Evolutionary conservation across 2,797 vertebrate species (phyloP).

Genomic region (Thunnus albacares): DNA sequence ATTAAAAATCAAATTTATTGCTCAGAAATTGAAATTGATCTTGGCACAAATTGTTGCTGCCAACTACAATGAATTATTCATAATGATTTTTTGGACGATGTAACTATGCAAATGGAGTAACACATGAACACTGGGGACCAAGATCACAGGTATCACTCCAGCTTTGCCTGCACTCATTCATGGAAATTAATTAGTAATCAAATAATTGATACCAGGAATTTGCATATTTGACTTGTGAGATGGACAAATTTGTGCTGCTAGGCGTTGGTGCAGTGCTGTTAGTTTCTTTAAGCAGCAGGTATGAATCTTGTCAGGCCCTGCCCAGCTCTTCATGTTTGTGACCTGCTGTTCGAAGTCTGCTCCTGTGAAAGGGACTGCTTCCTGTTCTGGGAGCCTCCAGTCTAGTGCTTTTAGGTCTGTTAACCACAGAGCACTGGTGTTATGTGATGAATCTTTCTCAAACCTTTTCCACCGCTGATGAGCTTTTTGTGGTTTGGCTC

Average conservation of each 20-base stretch:
- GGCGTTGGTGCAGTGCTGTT: neutral
- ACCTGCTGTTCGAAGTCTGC: conserved; percentile 8
- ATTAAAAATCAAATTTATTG: conserved; percentile 58
- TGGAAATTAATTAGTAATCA: conserved; percentile 18
- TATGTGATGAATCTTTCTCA: conserved; percentile 14
- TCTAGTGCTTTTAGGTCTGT: conserved; percentile 21
- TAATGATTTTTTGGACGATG: conserved; percentile 28
- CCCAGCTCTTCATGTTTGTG: conserved; percentile 18
- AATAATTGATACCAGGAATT: neutral
- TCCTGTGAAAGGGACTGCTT: neutral
- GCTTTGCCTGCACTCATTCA: conserved; percentile 9
- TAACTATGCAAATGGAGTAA: conserved; percentile 32
- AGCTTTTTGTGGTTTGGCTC: conserved; percentile 6
- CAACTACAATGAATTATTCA: conserved; percentile 64
- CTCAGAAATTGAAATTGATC: conserved; percentile 56
- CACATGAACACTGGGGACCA: conserved; percentile 30
- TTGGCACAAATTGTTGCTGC: conserved; percentile 50
- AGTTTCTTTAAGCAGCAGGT: conserved; percentile 6
- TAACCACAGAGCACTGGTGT: conserved; percentile 10
- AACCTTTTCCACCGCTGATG: conserved; percentile 20
- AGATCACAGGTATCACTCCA: conserved; percentile 15
- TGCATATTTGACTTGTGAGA: neutral
- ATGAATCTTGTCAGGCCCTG: conserved; percentile 12
- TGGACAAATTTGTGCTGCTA: neutral
- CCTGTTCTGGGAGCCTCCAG: conserved; percentile 6